Evolutionary conservation across 2,888 invertebrate genomes (phyloP).

Genomic region (Copidosoma aretas): DNA sequence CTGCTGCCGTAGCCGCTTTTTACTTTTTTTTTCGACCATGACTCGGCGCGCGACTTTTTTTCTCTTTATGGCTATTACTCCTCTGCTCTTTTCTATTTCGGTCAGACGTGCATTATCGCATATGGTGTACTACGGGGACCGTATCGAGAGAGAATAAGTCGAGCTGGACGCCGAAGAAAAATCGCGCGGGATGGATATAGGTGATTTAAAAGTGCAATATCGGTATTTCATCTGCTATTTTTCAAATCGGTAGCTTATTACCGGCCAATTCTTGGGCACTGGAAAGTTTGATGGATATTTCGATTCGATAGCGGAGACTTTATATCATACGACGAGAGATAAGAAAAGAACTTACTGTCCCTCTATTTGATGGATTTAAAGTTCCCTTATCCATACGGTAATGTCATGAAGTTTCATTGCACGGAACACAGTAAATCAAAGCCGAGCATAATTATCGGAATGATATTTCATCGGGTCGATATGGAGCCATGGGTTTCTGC

Average conservation of each 20-base stretch:
- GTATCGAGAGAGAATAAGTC: conserved; percentile 19
- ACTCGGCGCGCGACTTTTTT: conserved; percentile 20
- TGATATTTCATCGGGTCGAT: not conserved
- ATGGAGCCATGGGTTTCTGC: conserved; percentile 18
- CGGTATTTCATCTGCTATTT: conserved; percentile 2
- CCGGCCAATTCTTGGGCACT: no score
- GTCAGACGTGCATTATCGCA: conserved; percentile 15
- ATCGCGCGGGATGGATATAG: conserved; percentile 31
- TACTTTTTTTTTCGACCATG: conserved; percentile 26
- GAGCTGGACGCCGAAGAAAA: not conserved
- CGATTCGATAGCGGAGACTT: no score
- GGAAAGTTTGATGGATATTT: no score
- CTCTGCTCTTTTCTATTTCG: conserved; percentile 34
- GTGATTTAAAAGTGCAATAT: conserved; percentile 23
- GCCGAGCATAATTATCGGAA: not conserved
- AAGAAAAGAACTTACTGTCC: no score
- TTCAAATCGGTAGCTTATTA: not conserved
- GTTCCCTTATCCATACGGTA: no score
- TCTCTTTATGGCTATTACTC: conserved; percentile 12
- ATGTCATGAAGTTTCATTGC: not conserved
- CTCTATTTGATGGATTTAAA: no score
- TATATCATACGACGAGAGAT: no score
- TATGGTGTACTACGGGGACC: conserved; percentile 29
- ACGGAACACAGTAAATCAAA: no score
- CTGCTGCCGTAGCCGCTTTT: not conserved